A percentile compares a stretch with the other conserved stretches of the same genome.
These are phyloP conservation scores for Platichthys stellatus DNA, from an alignment of 2,113 vertebrate species.

Conservation along the genomic window DNA sequence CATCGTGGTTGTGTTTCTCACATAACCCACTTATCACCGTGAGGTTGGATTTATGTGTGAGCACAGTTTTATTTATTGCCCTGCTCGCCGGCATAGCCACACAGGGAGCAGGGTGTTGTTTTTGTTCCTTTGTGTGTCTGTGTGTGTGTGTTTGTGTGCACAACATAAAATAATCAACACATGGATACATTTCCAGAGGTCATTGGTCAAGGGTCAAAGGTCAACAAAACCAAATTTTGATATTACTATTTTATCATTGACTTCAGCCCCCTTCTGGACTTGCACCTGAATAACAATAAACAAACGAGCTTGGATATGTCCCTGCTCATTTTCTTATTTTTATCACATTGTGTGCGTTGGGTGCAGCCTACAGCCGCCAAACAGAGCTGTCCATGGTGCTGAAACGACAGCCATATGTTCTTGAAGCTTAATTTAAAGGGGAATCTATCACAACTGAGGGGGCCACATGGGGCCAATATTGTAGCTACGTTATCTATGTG, in stretches of 20 bases:
- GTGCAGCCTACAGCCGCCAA: too few species aligned
- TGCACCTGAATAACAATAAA: too few species aligned
- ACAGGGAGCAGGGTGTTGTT: not conserved
- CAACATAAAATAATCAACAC: not conserved
- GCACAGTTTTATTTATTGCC: not conserved
- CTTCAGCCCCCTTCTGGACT: too few species aligned
- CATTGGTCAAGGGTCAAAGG: not conserved
- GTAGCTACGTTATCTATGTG: too few species aligned
- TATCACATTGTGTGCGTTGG: too few species aligned
- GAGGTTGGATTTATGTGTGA: slow-evolving; percentile 15
- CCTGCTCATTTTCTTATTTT: too few species aligned
- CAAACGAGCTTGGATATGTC: too few species aligned
- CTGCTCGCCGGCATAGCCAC: not conserved
- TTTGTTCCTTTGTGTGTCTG: not conserved
- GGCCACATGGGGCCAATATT: too few species aligned
- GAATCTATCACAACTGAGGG: too few species aligned
- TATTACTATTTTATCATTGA: too few species aligned
- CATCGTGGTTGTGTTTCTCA: slow-evolving; percentile 16
- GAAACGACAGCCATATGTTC: not conserved
- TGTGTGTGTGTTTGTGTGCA: not conserved
- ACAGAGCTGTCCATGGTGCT: not conserved
- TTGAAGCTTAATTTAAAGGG: too few species aligned
- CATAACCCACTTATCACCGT: slow-evolving; percentile 32
- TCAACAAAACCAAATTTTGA: not conserved
- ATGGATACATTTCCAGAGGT: not conserved